Percentiles rank a stretch among this genome's conserved stretches.
phyloP scores from a whole-genome alignment of 1,140 invertebrate species.

The Dendrolimus punctatus region DNA sequence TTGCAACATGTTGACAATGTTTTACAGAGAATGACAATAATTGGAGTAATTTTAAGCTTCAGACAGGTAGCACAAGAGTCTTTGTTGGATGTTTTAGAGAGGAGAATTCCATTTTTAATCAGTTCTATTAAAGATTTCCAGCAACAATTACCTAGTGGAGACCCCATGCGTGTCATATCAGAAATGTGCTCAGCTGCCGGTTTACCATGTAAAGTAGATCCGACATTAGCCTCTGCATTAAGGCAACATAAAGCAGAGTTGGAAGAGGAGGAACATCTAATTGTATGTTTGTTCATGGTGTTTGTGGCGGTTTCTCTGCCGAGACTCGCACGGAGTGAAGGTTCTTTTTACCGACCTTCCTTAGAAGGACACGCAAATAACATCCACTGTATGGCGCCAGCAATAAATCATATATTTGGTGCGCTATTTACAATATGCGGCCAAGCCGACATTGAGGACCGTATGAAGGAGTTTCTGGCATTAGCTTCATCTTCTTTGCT shows the following conservation, averaged over 20 bases:
- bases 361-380: constrained; percentile 98
- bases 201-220: constrained; percentile 93
- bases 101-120: constrained; percentile 96
- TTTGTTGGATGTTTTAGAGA: constrained; percentile 93
- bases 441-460: constrained; percentile 95
- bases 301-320: constrained; percentile 99
- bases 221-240: constrained; percentile 91
- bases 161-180: constrained; percentile 93
- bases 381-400: constrained; percentile 96
- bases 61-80: constrained; percentile 94
- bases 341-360: constrained; percentile 91
- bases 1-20: constrained; percentile 94
- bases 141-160: constrained; percentile 91
- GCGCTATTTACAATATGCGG: constrained; percentile 97
- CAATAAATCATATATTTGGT: constrained; percentile 97
- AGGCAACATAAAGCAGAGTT: constrained; percentile 89
- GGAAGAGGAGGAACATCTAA: constrained; percentile 91
- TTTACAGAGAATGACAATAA: constrained; percentile 96
- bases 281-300: constrained; percentile 97
- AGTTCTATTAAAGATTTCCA: constrained; percentile 96
- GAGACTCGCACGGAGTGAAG: constrained; percentile 92
- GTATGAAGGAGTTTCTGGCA: constrained; percentile 98
- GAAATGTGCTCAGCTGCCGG: constrained; percentile 98
- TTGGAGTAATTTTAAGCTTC: constrained; percentile 97
- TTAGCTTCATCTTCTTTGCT: constrained; percentile 96